Conservation (phyloP, 2,888 invertebrate species). For the Subacronicta megacephala region DNA sequence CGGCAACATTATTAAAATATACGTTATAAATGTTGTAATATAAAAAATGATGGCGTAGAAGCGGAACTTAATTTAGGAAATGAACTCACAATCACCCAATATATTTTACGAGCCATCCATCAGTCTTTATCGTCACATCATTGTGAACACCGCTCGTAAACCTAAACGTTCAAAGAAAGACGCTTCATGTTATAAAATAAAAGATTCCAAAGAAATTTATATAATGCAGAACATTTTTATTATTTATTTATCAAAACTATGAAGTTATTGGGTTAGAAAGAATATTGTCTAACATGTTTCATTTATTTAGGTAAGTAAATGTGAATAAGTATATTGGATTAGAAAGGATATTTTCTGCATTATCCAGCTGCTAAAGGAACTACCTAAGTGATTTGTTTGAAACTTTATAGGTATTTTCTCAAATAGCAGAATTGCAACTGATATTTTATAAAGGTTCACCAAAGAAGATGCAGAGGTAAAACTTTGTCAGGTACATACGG, state of each 20-base stretch:
- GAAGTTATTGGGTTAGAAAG: constrained; percentile 10
- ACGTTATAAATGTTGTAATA: constrained; percentile 26
- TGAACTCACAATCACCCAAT: constrained; percentile 64
- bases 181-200: constrained; percentile 50
- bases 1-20: constrained; percentile 27
- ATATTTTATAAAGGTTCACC: too few relatives aligned
- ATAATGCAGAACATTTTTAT: constrained; percentile 46
- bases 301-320: too few relatives aligned
- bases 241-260: constrained; percentile 42
- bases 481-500: too few relatives aligned
- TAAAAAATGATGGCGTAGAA: constrained; percentile 29
- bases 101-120: constrained; percentile 65
- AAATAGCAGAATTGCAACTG: too few relatives aligned
- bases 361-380: too few relatives aligned
- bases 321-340: too few relatives aligned
- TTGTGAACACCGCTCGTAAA: constrained; percentile 57
- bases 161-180: constrained; percentile 58
- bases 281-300: neutral
- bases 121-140: constrained; percentile 62
- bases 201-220: constrained; percentile 47
- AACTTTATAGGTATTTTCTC: too few relatives aligned
- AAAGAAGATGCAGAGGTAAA: too few relatives aligned
- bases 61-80: constrained; percentile 60
- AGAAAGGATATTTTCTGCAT: too few relatives aligned
- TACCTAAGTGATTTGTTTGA: too few relatives aligned